A percentile compares a stretch with the other conserved stretches of the same genome.
These are phyloP conservation scores for Thecocarcelia acutangulata DNA, from an alignment of 2,888 invertebrate species.

Conservation along the genomic window DNA sequence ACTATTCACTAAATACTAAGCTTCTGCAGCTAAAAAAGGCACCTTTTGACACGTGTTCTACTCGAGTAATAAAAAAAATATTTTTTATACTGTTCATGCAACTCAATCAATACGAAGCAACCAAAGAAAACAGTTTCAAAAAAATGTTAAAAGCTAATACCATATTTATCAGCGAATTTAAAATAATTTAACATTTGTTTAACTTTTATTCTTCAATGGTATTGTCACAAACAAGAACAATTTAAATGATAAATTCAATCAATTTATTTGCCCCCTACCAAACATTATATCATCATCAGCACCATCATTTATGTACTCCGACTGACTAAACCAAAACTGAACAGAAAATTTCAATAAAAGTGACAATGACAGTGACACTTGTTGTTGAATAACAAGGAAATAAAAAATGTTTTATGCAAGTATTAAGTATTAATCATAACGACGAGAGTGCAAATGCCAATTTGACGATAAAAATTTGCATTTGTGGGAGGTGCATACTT, in stretches of 20 bases:
- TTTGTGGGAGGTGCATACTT: slow-evolving; percentile 21
- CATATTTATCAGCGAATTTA: slow-evolving; percentile 3
- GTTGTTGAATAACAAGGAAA: slow-evolving; percentile 53
- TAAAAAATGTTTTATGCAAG: neutral
- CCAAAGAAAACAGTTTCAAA: neutral
- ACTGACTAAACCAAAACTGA: slow-evolving; percentile 1
- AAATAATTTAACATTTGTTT: slow-evolving; percentile 7
- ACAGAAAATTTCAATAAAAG: slow-evolving; percentile 53
- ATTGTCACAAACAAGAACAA: neutral
- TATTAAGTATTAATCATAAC: slow-evolving; percentile 7
- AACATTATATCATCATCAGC: neutral
- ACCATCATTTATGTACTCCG: slow-evolving; percentile 1
- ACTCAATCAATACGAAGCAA: slow-evolving; percentile 11
- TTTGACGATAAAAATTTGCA: slow-evolving; percentile 13
- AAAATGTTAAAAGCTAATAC: neutral
- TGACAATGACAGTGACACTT: slow-evolving; percentile 65
- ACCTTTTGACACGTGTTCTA: slow-evolving; percentile 13
- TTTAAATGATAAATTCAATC: slow-evolving; percentile 31
- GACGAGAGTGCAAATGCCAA: slow-evolving; percentile 25
- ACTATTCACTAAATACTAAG: neutral
- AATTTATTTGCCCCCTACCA: slow-evolving; percentile 23
- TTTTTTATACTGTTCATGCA: slow-evolving; percentile 23
- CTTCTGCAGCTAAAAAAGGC: neutral
- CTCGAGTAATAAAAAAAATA: neutral
- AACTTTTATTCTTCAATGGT: neutral